phyloP scores from a whole-genome alignment of 2,113 vertebrate genomes.

The Pomatorhinus ruficollis region DNA sequence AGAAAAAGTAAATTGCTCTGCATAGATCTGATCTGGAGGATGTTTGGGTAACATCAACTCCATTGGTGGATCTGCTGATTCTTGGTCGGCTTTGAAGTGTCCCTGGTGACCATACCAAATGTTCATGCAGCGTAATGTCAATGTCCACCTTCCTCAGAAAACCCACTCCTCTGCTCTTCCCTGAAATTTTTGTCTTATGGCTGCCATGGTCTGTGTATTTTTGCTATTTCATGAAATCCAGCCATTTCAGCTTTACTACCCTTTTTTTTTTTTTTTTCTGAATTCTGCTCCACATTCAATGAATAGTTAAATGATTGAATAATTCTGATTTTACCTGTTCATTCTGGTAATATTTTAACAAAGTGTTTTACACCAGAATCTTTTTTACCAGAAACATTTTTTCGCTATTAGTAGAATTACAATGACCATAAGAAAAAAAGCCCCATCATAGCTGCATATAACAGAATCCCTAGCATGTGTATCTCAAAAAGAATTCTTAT shows the following conservation, averaged over 20 bases:
- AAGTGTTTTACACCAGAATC: neutral
- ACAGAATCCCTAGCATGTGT: neutral
- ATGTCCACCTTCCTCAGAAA: neutral
- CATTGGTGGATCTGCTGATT: neutral
- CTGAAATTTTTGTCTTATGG: neutral
- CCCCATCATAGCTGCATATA: neutral
- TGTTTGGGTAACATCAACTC: neutral
- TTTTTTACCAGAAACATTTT: neutral
- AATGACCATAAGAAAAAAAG: neutral
- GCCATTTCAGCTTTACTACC: neutral
- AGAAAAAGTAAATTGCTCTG: neutral
- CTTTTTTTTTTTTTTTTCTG: neutral
- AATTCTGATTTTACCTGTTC: neutral
- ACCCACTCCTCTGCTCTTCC: neutral
- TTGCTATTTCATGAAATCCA: neutral
- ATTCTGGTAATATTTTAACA: neutral
- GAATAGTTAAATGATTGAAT: neutral
- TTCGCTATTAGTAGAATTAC: neutral
- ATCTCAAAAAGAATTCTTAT: neutral
- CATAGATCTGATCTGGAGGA: neutral
- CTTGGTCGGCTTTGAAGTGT: neutral
- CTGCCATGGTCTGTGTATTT: neutral
- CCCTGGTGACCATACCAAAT: neutral
- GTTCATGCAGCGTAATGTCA: neutral
- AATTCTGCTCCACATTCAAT: neutral